Base-by-base conservation (phyloP, 2,797 vertebrate genomes). In the Strix occidentalis region DNA sequence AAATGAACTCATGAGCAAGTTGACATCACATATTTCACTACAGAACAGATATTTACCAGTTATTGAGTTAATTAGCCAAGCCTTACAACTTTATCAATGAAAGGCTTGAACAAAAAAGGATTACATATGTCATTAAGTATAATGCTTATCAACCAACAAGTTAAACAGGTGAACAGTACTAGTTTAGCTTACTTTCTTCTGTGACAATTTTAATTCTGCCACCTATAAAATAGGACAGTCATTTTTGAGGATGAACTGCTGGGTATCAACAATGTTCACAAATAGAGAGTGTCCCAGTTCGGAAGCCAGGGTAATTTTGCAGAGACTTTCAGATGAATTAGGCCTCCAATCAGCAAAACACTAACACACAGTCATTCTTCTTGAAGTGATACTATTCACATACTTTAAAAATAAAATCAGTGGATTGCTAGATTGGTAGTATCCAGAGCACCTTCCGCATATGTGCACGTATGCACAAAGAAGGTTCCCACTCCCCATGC, bases 391-490 rank as follows among this genome's bases (percentile, higher is more conserved):
- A 63, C 33, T 29, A 69, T 41, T 45, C 17, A 21, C 5, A 41
- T 33, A 28, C 15, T 61, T 66, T 14, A 66, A 78, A 69, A 46
- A 46, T 16, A 29, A 74, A 65, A 26, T 19, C 56, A 50, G 54
- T 25, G 16, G 33, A 48, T 31, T 63, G 35, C 35, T 50, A 74
- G 11, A 63, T 8, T 6, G 6, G 76, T 35, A 37, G 41, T 29
- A 81, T 26, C n/a, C 26, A 76, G 16, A 82, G 29, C n/a, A 58
- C 57, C 29, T 64, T 45, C 5, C 77, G 51, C 13, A 5, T 16
- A 25, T 1, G 5, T 35, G 14, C 20, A 31, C 25, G 28, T 9
- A 56, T 0, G 1, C 19, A 57, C 28, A 41, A 29, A 60, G 26
- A 65, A 54, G 48, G 12, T 17, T 9, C 17, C 43, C 13, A 3